Percentiles rank a stretch among this genome's conserved stretches.
These are phyloP conservation scores for Lithophane ornitopus DNA, from an alignment of 2,888 invertebrate species.

Conservation along the genomic window DNA sequence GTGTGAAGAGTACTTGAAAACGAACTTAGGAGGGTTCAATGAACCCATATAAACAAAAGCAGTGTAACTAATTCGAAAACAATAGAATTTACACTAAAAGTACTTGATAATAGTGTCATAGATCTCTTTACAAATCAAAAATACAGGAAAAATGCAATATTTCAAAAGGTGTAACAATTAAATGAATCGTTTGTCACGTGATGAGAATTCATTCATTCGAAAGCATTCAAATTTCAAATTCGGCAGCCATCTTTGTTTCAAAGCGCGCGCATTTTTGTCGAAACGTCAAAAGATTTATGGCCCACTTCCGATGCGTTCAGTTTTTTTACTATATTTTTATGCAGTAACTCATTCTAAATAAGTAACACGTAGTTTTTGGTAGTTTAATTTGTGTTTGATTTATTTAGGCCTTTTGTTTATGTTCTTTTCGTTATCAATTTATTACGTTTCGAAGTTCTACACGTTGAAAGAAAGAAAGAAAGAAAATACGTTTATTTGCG, in stretches of 20 bases:
- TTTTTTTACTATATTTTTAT: slow-evolving; percentile 66
- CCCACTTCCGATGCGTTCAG: slow-evolving; percentile 77
- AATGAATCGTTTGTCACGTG: slow-evolving; percentile 64
- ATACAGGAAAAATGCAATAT: slow-evolving; percentile 55
- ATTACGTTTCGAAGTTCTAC: slow-evolving; percentile 8
- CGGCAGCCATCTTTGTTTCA: slow-evolving; percentile 64
- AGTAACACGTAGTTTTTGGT: slow-evolving; percentile 63
- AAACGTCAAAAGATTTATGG: slow-evolving; percentile 78
- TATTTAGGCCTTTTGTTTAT: slow-evolving; percentile 48
- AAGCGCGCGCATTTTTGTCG: slow-evolving; percentile 74
- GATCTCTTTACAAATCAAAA: slow-evolving; percentile 36
- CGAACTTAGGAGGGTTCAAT: slow-evolving; percentile 24
- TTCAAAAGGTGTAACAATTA: slow-evolving; percentile 61
- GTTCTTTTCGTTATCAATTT: slow-evolving; percentile 23
- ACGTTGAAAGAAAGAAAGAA: too few relatives aligned
- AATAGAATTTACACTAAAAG: slow-evolving; percentile 24
- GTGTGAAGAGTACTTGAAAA: slow-evolving; percentile 27
- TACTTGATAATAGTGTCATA: slow-evolving; percentile 15
- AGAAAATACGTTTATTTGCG: too few relatives aligned
- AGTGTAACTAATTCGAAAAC: slow-evolving; percentile 34
- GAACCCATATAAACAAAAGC: slow-evolving; percentile 44
- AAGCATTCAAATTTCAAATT: slow-evolving; percentile 67
- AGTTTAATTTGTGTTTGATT: slow-evolving; percentile 63
- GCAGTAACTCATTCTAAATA: slow-evolving; percentile 67
- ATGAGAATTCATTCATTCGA: slow-evolving; percentile 49